A percentile compares a stretch with the other conserved stretches of the same genome.
Conservation (phyloP, 2,888 invertebrate species). For the Folsomia manolachei region DNA sequence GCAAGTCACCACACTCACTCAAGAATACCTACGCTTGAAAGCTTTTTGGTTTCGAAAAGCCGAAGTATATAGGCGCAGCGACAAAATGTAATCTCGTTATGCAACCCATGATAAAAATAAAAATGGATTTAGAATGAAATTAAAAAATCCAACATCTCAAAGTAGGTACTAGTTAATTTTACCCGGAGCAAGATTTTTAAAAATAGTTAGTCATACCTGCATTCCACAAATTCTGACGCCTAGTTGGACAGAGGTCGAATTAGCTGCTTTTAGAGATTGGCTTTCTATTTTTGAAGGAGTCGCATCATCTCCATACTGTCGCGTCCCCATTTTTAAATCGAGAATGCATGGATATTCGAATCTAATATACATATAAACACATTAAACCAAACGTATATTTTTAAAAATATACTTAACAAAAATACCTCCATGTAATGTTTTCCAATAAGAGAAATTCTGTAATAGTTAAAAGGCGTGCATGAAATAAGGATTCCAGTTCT, state of each 20-base stretch:
- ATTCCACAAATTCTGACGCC: conserved; percentile 60
- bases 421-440: conserved; percentile 57
- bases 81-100: too few species aligned
- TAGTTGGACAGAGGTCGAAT: conserved; percentile 57
- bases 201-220: too few species aligned
- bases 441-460: conserved; percentile 61
- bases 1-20: too few species aligned
- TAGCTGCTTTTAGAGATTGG: conserved; percentile 57
- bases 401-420: not conserved
- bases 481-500: not conserved
- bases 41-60: too few species aligned
- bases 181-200: too few species aligned
- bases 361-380: conserved; percentile 30
- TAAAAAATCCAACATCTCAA: too few species aligned
- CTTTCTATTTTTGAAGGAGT: conserved; percentile 57
- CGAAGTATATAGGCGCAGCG: too few species aligned
- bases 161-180: too few species aligned
- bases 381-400: not conserved
- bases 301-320: conserved; percentile 60
- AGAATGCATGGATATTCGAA: conserved; percentile 60
- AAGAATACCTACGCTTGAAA: too few species aligned
- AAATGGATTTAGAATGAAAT: too few species aligned
- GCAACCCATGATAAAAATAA: too few species aligned
- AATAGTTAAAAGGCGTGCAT: conserved; percentile 8
- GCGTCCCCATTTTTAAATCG: conserved; percentile 61